Evolutionary conservation across 2,113 vertebrate species (phyloP).

Genomic region (Pyrgilauda ruficollis): DNA sequence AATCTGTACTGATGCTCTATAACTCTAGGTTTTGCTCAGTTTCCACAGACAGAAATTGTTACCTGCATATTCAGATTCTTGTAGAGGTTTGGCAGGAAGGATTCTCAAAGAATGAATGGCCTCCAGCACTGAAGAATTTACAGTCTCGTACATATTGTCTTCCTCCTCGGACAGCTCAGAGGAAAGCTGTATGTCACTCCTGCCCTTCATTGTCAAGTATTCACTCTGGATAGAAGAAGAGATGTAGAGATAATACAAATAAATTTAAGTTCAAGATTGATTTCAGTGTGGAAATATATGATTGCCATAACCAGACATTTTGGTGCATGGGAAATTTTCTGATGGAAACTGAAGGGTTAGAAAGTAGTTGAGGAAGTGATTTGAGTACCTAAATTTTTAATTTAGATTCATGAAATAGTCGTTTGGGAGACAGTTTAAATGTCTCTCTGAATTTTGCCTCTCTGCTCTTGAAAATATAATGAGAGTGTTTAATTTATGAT

Average conservation of each 20-base stretch:
- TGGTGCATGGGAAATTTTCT: background rate
- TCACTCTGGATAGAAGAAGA: slow-evolving; percentile 18
- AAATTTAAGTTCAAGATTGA: background rate
- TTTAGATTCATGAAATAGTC: background rate
- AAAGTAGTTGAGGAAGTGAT: background rate
- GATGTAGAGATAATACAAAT: background rate
- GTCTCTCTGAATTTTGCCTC: background rate
- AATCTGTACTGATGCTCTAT: background rate
- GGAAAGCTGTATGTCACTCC: background rate
- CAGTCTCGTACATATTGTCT: slow-evolving; percentile 53
- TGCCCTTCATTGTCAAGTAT: background rate
- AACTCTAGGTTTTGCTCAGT: background rate
- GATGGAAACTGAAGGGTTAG: background rate
- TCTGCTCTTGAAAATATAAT: background rate
- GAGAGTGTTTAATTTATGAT: background rate
- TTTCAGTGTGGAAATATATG: background rate
- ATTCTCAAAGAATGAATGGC: slow-evolving; percentile 28
- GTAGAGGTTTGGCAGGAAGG: slow-evolving; percentile 62
- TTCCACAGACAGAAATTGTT: background rate
- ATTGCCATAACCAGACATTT: background rate
- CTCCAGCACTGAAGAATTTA: background rate
- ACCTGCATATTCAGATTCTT: slow-evolving; percentile 75
- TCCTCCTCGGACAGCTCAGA: background rate
- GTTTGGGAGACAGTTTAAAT: background rate
- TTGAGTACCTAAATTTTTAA: background rate